Conservation (phyloP, 2,797 vertebrate genomes). For the Etheostoma nigrum region DNA sequence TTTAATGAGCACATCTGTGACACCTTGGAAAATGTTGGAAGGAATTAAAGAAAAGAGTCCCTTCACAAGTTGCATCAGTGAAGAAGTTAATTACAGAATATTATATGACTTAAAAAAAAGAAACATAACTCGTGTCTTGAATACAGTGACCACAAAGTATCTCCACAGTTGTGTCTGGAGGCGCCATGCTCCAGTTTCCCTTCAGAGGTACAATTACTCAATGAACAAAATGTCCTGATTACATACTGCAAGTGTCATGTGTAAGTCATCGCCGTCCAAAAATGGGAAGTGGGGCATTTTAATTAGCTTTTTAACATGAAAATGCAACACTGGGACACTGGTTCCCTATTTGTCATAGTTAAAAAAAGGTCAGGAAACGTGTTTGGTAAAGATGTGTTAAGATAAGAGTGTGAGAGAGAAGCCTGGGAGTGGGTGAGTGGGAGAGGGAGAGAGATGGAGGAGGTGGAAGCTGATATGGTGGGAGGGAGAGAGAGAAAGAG, state of each 20-base stretch:
- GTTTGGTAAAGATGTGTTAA: constrained; percentile 34
- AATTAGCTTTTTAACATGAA: constrained; percentile 44
- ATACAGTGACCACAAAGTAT: constrained; percentile 7
- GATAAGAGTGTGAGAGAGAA: constrained; percentile 37
- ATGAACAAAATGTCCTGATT: constrained; percentile 42
- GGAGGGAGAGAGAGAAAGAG: constrained; percentile 27
- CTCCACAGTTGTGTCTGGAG: constrained; percentile 28
- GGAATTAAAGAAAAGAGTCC: background rate
- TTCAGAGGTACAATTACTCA: constrained; percentile 41
- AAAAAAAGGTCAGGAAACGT: constrained; percentile 41
- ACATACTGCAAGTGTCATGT: constrained; percentile 12
- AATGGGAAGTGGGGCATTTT: constrained; percentile 52
- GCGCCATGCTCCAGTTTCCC: constrained; percentile 51
- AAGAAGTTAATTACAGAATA: constrained; percentile 21
- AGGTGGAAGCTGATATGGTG: constrained; percentile 53
- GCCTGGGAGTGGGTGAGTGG: constrained; percentile 45
- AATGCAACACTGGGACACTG: constrained; percentile 15
- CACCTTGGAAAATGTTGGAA: background rate
- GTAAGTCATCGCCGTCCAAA: constrained; percentile 6
- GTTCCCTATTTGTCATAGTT: background rate
- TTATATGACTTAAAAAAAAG: background rate
- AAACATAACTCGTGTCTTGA: background rate
- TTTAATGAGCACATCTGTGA: too few species aligned
- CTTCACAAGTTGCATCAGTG: background rate
- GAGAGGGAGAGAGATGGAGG: constrained; percentile 38